Base-by-base conservation (phyloP, 2,113 vertebrate species). In the Arvicanthis niloticus region DNA sequence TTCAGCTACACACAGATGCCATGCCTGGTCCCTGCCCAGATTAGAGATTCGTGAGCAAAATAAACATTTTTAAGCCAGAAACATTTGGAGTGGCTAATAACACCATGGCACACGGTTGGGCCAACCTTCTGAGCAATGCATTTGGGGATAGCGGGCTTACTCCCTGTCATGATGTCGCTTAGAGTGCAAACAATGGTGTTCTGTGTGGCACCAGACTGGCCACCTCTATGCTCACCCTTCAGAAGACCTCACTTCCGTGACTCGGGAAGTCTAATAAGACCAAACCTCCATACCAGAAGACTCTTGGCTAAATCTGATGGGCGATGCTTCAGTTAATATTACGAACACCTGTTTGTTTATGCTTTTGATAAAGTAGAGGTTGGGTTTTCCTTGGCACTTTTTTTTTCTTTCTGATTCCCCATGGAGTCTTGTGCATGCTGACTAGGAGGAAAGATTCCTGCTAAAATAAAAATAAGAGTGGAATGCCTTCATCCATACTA, bases 211-310 rank as follows among this genome's bases (percentile, higher is more conserved):
- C 2, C 9, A 37, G 58, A 29, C 31, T 11, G 1, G 7, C 42
- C 5, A 0, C 29, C 70, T 40, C 4, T 19, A 7, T 16, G 2
- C 12, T 53, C 4, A 29, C 7, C 0, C 0, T 8, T 48, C 58
- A 0, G 17, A 16, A 29, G 45, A 31, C 45, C 48, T n/a, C 68
- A 9, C 45, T 75, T 51, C 45, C 0, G 13, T 37, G 8, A 42
- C 16, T 12, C 1, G 76, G 80, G 82, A 34, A 4, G 1, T 31
- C n/a, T 17, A 1, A 34, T 6, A 26, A 72, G 42, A 73, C 91
- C 53, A 60, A 77, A 51, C 24, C 58, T 16, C 6, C 0, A 6
- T 7, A 80, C 68, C 51, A 11, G 34, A 62, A 84, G 56, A 65
- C 12, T 26, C 40, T 72, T 60, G 0, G 0, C 37, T 67, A 40